These are phyloP conservation scores for Acanthurus leucopareius DNA, from an alignment of 2,797 vertebrate species.

Conservation along the genomic window DNA sequence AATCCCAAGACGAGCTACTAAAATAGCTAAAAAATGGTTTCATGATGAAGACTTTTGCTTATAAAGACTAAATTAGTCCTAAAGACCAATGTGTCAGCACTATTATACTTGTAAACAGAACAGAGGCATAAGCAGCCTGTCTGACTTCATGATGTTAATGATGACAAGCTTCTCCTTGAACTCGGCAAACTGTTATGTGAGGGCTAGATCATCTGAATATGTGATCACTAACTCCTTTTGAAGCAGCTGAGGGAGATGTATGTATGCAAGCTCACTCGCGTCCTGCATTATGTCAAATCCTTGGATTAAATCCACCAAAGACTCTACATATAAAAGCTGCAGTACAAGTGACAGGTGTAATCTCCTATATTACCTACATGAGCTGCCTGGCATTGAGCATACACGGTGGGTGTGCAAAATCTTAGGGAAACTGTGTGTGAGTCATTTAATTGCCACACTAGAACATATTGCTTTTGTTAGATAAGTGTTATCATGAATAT, in stretches of 20 bases:
- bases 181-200: conserved; percentile 21
- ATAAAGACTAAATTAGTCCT: neutral
- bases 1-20: neutral
- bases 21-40: neutral
- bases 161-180: conserved; percentile 51
- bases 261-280: conserved; percentile 53
- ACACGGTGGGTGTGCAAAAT: conserved; percentile 48
- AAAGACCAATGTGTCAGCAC: conserved; percentile 5
- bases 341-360: conserved; percentile 81
- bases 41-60: conserved; percentile 1
- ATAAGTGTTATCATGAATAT: conserved; percentile 47
- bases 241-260: conserved; percentile 38
- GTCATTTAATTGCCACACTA: conserved; percentile 57
- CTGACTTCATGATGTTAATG: conserved; percentile 15
- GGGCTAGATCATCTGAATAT: conserved; percentile 55
- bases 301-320: conserved; percentile 82
- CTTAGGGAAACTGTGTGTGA: conserved; percentile 35
- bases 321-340: conserved; percentile 71
- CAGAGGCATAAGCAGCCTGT: conserved; percentile 9
- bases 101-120: conserved; percentile 22
- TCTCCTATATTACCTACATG: conserved; percentile 74
- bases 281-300: conserved; percentile 78
- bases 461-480: conserved; percentile 43
- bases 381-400: conserved; percentile 51
- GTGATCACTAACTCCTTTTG: conserved; percentile 54